Base-by-base conservation (phyloP, 2,888 invertebrate species). In the Apotomis betuletana region DNA sequence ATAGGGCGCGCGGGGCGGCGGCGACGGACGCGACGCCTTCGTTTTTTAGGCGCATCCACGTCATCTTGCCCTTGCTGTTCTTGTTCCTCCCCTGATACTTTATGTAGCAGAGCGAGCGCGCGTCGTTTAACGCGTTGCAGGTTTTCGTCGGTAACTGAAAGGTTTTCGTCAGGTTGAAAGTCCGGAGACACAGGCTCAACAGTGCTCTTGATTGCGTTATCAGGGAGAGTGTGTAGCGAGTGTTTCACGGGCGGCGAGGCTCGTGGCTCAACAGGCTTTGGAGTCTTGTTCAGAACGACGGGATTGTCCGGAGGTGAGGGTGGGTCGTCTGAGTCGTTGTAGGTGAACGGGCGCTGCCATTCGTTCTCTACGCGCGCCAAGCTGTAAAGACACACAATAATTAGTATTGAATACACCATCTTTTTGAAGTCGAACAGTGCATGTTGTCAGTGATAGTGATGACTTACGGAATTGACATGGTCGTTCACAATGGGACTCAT, bases 321-420 rank as follows among this genome's bases (percentile, higher is more conserved):
- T 3, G 41, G 6, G 41, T 41, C 6, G n/a, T 55, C 70, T 0
- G 49, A 44, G 13, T 38, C 46, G 12, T 12, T 46, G 13, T 67
- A 51, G 44, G 67, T 62, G 57, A 71, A 71, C 0, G 67, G 27
- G 0, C 49, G 61, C 57, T 71, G 67, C 71, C 71, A 71, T 38
- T 71, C 57, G 9, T 71, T 61, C 15, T 71, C 57, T 10, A 52
- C 71, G 1, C 27, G 57, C 3, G 51, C 38, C 55, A 71, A 55
- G 4, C 71, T 71, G 67, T 9, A 57, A 69, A 46, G 5, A 54
- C 27, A 57, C 41, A 54, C 4, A 15, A 5, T 44, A 27, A 27
- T 27, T 27, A 27, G 27, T 27, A 27, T 27, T 27, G 27, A 27
- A 27, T 27, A 2, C 2, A 27, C 27, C 27, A 27, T 27, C 27